A percentile compares a stretch with the other conserved stretches of the same genome.
Conservation (phyloP, 2,113 vertebrate species). For the Hemicordylus capensis region DNA sequence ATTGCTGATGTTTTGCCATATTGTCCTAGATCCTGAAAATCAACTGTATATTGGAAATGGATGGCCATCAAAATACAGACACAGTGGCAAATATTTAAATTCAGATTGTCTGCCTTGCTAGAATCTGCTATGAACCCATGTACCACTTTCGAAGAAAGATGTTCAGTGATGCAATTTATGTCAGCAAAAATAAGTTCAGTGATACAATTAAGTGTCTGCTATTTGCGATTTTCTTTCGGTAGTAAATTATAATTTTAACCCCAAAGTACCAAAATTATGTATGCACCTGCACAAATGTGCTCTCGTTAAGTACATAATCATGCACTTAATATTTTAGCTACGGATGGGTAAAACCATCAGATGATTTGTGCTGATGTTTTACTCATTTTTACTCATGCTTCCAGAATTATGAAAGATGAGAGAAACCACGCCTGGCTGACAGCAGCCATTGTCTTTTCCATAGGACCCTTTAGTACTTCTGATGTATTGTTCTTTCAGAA, state of each 20-base stretch:
- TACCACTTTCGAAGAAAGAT: not conserved
- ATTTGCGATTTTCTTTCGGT: not conserved
- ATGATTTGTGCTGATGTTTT: not conserved
- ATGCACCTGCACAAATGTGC: constrained; percentile 24
- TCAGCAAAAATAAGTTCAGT: not conserved
- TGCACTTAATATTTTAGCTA: not conserved
- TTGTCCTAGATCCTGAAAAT: not conserved
- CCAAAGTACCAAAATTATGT: constrained; percentile 26
- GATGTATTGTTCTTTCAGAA: no score
- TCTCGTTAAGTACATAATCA: constrained; percentile 10
- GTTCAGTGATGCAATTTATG: no score
- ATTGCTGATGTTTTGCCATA: no score
- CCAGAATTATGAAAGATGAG: not conserved
- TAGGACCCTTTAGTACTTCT: not conserved
- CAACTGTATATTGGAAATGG: not conserved
- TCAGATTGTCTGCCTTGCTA: not conserved
- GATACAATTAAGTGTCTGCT: not conserved
- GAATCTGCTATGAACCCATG: not conserved
- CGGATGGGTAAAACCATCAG: not conserved
- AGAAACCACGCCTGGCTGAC: no score
- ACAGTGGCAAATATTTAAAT: not conserved
- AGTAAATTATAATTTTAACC: constrained; percentile 11
- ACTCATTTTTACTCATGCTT: not conserved
- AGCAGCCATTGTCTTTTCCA: not conserved
- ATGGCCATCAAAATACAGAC: not conserved